phyloP scores from a whole-genome alignment of 2,888 invertebrate species.

The Pterobdella sp. region DNA sequence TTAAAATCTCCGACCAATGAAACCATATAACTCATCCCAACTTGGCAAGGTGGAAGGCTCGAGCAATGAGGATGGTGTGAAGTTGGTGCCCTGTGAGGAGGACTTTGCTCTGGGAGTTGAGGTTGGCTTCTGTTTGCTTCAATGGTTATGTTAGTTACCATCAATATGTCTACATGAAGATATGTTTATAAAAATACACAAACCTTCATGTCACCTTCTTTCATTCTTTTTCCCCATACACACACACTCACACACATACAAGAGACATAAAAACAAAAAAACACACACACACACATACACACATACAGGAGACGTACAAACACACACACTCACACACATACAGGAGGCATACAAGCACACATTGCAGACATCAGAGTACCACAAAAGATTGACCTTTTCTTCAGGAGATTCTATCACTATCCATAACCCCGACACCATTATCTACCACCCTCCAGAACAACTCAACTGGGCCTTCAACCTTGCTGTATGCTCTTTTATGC shows the following conservation, averaged over 20 bases:
- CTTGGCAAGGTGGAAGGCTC: conserved; percentile 7
- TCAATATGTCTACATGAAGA: neutral
- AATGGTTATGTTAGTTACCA: neutral
- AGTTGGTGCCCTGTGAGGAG: conserved; percentile 81
- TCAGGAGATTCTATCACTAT: conserved; percentile 78
- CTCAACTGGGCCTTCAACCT: conserved; percentile 72
- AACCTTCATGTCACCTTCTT: too few species aligned
- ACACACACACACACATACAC: too few species aligned
- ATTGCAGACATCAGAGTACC: conserved; percentile 70
- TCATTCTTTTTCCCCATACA: too few species aligned
- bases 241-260: too few species aligned
- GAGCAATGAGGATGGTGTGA: conserved; percentile 69
- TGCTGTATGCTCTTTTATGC: neutral
- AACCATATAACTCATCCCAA: too few species aligned
- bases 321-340: neutral
- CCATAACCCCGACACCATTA: conserved; percentile 75
- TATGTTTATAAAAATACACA: too few species aligned
- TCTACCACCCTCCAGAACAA: conserved; percentile 65
- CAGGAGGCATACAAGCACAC: conserved; percentile 73
- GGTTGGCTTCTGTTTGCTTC: conserved; percentile 45
- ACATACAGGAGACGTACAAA: too few species aligned
- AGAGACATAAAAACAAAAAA: too few species aligned
- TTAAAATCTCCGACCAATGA: too few species aligned
- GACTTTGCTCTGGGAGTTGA: conserved; percentile 70
- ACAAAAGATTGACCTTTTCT: conserved; percentile 67